Evolutionary conservation across 2,888 invertebrate genomes (phyloP).

Genomic region (Rotaria magnacalcarata): DNA sequence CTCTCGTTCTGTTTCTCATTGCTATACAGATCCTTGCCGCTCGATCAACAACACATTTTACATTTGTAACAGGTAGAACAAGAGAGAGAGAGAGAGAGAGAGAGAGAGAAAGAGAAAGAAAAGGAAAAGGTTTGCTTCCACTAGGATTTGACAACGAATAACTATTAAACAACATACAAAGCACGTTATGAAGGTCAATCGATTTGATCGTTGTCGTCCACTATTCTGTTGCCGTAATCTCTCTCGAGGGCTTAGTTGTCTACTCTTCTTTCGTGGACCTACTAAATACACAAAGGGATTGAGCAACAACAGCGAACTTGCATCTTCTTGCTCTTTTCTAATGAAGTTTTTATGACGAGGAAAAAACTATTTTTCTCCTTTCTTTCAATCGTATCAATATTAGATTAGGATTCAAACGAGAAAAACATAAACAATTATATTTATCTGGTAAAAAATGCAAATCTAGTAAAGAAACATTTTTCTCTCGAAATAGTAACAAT

Average conservation of each 20-base stretch:
- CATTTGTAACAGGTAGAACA: not conserved
- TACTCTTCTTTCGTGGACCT: constrained; percentile 1
- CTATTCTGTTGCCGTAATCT: constrained; percentile 26
- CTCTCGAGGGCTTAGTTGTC: not conserved
- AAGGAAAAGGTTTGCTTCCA: not conserved
- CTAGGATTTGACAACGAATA: not conserved
- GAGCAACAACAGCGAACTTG: not conserved
- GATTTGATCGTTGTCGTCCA: constrained; percentile 11
- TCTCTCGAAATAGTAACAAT: not conserved
- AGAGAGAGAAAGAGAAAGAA: not conserved
- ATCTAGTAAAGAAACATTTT: not conserved
- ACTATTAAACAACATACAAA: not conserved
- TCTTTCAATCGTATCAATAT: not conserved
- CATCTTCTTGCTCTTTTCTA: not conserved
- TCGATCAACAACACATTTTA: constrained; percentile 12
- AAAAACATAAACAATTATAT: not conserved
- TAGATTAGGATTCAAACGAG: not conserved
- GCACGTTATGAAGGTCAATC: constrained; percentile 18
- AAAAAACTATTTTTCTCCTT: not conserved
- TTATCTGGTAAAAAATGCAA: not conserved
- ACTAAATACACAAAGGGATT: constrained; percentile 15
- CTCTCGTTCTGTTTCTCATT: constrained; percentile 21
- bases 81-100: not conserved
- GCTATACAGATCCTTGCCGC: not conserved
- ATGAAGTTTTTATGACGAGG: not conserved